Conservation (phyloP, 2,113 vertebrate species). For the Nothoprocta pentlandii region DNA sequence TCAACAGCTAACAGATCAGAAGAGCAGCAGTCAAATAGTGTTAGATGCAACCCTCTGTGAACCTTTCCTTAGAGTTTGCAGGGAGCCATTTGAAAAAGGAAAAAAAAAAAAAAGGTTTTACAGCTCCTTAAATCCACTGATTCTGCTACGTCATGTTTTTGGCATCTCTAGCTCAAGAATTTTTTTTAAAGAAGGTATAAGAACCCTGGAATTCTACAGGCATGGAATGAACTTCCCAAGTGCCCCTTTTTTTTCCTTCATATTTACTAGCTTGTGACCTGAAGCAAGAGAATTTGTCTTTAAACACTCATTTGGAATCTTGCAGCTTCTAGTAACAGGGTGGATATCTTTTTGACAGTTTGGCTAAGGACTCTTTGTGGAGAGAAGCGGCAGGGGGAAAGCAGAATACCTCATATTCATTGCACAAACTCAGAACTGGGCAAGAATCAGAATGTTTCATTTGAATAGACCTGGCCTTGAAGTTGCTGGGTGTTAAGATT, state of each 20-base stretch:
- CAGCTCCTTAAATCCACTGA: background rate
- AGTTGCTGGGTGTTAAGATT: background rate
- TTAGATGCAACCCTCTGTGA: background rate
- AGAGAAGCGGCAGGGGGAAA: background rate
- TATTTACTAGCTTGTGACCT: background rate
- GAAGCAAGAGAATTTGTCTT: background rate
- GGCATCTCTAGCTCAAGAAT: background rate
- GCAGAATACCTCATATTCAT: background rate
- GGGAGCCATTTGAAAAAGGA: background rate
- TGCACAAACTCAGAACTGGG: background rate
- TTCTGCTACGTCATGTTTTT: background rate
- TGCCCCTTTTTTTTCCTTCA: background rate
- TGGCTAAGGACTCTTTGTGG: background rate
- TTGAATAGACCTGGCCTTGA: fast-evolving
- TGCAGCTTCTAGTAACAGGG: background rate
- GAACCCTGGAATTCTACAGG: background rate
- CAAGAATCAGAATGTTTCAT: background rate
- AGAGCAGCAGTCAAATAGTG: background rate
- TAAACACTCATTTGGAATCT: background rate
- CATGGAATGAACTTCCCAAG: background rate
- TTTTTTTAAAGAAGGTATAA: background rate
- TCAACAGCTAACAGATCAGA: background rate
- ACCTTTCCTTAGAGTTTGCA: background rate
- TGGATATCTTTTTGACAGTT: background rate
- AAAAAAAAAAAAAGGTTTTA: background rate